phyloP scores from a whole-genome alignment of 2,888 invertebrate genomes.

The Falcaria lacertinaria region DNA sequence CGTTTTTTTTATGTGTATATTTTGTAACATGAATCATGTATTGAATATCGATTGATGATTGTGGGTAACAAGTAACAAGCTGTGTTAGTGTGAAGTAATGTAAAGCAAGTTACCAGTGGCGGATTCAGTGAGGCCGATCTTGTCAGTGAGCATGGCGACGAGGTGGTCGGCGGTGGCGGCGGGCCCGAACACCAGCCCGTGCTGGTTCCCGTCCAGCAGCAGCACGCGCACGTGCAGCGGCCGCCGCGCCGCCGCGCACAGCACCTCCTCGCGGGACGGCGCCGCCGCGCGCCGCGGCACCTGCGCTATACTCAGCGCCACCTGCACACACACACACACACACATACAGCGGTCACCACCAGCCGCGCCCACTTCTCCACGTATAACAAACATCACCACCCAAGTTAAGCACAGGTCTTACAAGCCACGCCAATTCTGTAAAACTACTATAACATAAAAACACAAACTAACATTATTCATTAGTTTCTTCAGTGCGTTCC shows the following conservation, averaged over 20 bases:
- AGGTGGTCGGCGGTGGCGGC: constrained; percentile 95
- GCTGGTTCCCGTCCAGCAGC: constrained; percentile 96
- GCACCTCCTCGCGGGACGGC: constrained; percentile 94
- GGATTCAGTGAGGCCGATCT: constrained; percentile 90
- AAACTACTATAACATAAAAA: too few species aligned
- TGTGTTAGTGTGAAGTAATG: neutral
- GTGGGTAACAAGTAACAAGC: too few species aligned
- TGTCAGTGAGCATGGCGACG: constrained; percentile 90
- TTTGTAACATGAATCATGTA: too few species aligned
- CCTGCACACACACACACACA: constrained; percentile 22
- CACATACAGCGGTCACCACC: too few species aligned
- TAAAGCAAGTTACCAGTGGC: constrained; percentile 80
- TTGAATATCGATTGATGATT: too few species aligned
- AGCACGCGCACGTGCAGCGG: constrained; percentile 95
- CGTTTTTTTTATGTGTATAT: too few species aligned
- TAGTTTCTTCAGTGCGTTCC: too few species aligned
- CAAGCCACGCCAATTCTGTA: too few species aligned
- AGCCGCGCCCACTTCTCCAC: too few species aligned
- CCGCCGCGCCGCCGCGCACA: constrained; percentile 94
- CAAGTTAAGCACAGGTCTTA: too few species aligned
- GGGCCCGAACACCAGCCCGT: constrained; percentile 96
- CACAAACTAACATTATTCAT: too few species aligned
- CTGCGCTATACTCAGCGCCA: constrained; percentile 70
- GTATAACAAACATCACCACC: too few species aligned
- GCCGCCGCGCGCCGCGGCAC: constrained; percentile 91